Evolutionary conservation across 2,888 invertebrate genomes (phyloP), one percentile per base, ranked within the genome.

Genomic region (Stegophylla sp.): DNA sequence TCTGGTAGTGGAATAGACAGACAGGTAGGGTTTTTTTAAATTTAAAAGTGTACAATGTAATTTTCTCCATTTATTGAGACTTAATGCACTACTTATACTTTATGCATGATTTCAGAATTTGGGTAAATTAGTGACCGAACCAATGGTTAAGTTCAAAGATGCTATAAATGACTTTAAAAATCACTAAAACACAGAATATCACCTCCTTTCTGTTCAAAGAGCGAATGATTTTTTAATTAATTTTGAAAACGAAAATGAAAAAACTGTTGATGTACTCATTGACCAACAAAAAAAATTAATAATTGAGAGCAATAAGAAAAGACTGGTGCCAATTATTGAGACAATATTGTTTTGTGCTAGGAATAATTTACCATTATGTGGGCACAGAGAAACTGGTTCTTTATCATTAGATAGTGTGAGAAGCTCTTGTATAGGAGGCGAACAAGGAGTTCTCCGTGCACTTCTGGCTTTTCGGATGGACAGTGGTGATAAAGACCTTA

Each of bases 351-450:
- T 74, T 45, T 74, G 74, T 74, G 74, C 56, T 12, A 59, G 43
- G 61, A 34, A 53, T 53, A 73, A 59, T 73, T 34, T 73, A 2
- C 56, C 73, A 9, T 56, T 73, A 23, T 26, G 59, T 48, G 74
- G 74, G 15, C 74, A 74, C 20, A 9, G 74, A 53, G 61, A 74
- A 56, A 13, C 20, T 4, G 43, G 74, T 59, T 84, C 83, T 34
- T 61, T 71, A 13, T 75, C 81, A 67, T 84, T 84, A 76, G 84
- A 83, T 66, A 84, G 84, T 7, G 13, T 66, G 34, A 85, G 84
- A 45, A 26, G 13, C 23, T 10, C 4, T 41, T 53, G 56, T 59
- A 12, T 74, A 20, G 23, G 4, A 15, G 43, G 41, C 15, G 43
- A 74, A 69, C 48, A 56, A 56, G 56, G 56, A 56, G 56, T 56